A percentile compares a stretch with the other conserved stretches of the same genome.
phyloP scores from a whole-genome alignment of 2,113 vertebrate genomes.

The Aptenodytes patagonicus region DNA sequence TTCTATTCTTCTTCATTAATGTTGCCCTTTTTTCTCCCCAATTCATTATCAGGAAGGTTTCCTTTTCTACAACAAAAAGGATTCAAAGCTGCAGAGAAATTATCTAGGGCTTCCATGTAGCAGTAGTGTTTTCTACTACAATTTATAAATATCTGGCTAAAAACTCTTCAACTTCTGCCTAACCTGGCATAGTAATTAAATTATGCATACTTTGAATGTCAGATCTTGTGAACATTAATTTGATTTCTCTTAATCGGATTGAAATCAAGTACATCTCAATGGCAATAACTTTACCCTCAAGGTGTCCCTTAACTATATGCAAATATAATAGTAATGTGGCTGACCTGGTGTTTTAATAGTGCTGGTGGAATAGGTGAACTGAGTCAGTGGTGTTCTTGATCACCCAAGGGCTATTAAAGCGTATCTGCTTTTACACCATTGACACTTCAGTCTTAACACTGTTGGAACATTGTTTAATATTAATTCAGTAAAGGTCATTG shows the following conservation, averaged over 20 bases:
- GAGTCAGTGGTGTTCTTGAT: not conserved
- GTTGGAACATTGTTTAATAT: not conserved
- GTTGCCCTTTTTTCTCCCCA: rapidly evolving
- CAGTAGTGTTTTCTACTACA: not conserved
- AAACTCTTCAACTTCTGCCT: not conserved
- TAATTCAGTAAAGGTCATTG: not conserved
- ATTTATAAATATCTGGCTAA: not conserved
- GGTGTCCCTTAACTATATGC: not conserved
- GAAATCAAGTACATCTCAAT: not conserved
- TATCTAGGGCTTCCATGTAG: not conserved
- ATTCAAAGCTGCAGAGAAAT: not conserved
- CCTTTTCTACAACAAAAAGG: not conserved
- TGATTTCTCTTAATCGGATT: not conserved
- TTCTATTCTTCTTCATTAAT: not conserved
- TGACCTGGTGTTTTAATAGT: not conserved
- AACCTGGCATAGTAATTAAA: not conserved
- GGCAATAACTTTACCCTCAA: not conserved
- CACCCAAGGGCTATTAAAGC: not conserved
- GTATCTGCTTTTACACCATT: not conserved
- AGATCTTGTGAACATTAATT: not conserved
- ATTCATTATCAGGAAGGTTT: not conserved
- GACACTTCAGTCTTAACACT: not conserved
- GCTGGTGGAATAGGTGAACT: not conserved
- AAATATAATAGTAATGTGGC: not conserved
- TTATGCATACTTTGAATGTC: not conserved